Base-by-base conservation (phyloP, 2,888 invertebrate species). In the Sarcophaga variegata region DNA sequence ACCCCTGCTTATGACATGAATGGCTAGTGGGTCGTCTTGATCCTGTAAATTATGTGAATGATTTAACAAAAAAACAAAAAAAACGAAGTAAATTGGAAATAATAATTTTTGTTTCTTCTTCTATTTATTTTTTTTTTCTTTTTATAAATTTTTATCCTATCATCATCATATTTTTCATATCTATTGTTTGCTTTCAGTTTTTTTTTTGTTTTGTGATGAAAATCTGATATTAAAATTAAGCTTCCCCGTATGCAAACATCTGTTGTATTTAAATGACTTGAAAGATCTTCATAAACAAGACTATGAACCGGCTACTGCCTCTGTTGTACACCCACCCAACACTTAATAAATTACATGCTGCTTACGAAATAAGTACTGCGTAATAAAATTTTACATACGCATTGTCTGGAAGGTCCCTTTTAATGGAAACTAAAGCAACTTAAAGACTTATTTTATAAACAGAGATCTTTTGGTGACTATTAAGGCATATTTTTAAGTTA, bases 211-310 rank as follows among this genome's bases (percentile, higher is more conserved):
- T 45, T 70, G 70, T 66, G 22, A 22, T 37, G 12, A 47, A 86
- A 84, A 84, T 87, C 84, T 76, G 75, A 54, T 87, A 87, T 81
- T 81, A 78, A 81, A 66, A 71, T 72, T 84, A 81, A 84, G 81
- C 87, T 79, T 81, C 67, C 84, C 84, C 78, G 84, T 81, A 87
- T 84, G 87, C 84, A 84, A 87, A 87, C 87, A 87, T 87, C 87
- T 84, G 87, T 84, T 87, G 63, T 84, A 87, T 87, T 84, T 82
- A 87, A 87, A 87, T 87, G 87, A 87, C 87, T 87, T 84, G 79
- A 79, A 69, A 84, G 67, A 84, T 84, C 54, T 81, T 81, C 64
- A 76, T 84, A 70, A 75, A 85, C 37, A 54, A 54, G 17, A 54
- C 8, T 4, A 74, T 78, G n/a, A 78, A 74, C 66, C 62, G 72